Base-by-base conservation (phyloP, 2,888 invertebrate species). In the Chloroclysta siterata region DNA sequence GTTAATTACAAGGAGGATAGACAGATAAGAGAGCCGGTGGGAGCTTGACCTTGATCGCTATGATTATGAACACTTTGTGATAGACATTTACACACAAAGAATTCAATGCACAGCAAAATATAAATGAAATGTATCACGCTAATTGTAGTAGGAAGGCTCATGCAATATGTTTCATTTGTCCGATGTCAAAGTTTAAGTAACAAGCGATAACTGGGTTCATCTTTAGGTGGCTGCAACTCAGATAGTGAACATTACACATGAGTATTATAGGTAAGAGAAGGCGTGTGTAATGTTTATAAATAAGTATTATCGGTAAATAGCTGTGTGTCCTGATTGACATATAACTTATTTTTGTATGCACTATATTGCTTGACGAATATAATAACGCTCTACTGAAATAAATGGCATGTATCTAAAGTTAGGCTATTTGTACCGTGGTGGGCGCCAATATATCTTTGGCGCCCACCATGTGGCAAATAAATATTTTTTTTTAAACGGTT, bases 121-220 rank as follows among this genome's bases (percentile, higher is more conserved):
- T 39, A 39, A 39, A 39, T 39, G 36, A 2, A 48, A 56, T 52
- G 11, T 52, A 58, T 65, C 70, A 66, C 60, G 61, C 55, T 17
- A 8, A 57, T 53, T 46, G 61, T 63, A 58, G 41, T 60, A 70
- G 65, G 65, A 67, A 70, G 60, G 48, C n/a, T 53, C 70, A 60
- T 67, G 69, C 44, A 48, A 47, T 53, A n/a, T 33, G 53, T 46
- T 60, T 47, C 29, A 46, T 53, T 63, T 53, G 60, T 57, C 53
- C 48, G 53, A 50, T 50, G 44, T 60, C 60, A 58, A 57, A 57
- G 50, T 50, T 55, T 55, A 64, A 63, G 56, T 39, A 57, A 52
- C 44, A 29, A 39, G 22, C 8, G 70, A 70, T 70, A 70, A 63
- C 41, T 50, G 53, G 14, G 70, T 65, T 68, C 64, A 68, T 53